Evolutionary conservation across 92 coral and sea anemone species (phyloP), one percentile per base, ranked within the genome.

Genomic region (Chrysogorgia sp.): DNA sequence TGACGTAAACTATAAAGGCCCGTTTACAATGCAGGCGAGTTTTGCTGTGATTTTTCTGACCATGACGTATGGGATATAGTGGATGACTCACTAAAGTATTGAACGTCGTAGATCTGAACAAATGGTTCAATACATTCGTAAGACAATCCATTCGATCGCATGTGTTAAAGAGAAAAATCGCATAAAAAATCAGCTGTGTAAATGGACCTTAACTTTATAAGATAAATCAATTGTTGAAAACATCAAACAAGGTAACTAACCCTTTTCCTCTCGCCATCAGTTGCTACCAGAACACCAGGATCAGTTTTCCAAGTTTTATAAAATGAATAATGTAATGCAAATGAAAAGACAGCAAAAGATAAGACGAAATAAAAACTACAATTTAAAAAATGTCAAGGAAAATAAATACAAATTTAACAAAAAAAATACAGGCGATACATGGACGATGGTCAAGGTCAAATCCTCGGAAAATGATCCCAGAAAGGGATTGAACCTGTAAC

Each of bases 241-340:
- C 9, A 43, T 43, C 50, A 8, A 43, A 43, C 9, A 43, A 9
- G 17, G 9, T 23, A 33, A 29, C 91, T 74, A 40, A 94, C 98
- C 84, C 86, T 77, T 57, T 84, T 88, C 66, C 88, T 84, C 48
- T 94, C 97, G 9, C 88, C 85, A 5, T 91, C 80, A n/a, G 94
- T 87, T 41, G 97, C 64, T 55, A 48, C 78, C 32, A 94, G 63
- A 37, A 74, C 84, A 29, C 97, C 98, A 7, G 98, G 98, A 80
- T 94, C 98, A 20, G 89, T 70, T 40, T 82, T 91, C 98, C 97
- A 91, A 0, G 98, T 62, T 40, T 91, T 89, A 83, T 87, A 89
- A 66, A 94, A 94, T 67, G 96, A 94, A 80, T 92, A 94, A 82
- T 82, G 83, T 79, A 94, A 81, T 28, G 90, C 97, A 79, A 81